These are phyloP conservation scores for Amyelois transitella DNA, from an alignment of 1,140 invertebrate species.

Conservation along the genomic window DNA sequence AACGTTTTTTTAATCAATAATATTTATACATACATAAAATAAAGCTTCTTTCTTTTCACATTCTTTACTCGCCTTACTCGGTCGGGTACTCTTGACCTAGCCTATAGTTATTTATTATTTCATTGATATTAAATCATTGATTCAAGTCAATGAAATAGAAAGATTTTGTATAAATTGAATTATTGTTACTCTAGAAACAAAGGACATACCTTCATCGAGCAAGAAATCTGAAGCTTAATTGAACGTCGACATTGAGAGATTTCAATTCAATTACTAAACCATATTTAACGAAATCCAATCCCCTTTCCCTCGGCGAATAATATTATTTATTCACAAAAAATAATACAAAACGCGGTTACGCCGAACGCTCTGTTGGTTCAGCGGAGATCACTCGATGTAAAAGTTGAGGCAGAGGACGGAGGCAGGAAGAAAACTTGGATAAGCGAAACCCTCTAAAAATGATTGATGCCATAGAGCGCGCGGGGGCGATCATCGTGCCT, in stretches of 20 bases:
- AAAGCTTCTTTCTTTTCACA: no score
- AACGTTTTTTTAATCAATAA: no score
- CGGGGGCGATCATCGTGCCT: slow-evolving; percentile 37
- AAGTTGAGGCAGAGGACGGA: slow-evolving; percentile 56
- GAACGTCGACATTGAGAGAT: slow-evolving; percentile 73
- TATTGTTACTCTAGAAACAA: slow-evolving; percentile 53
- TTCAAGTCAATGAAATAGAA: not conserved
- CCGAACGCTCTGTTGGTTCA: slow-evolving; percentile 67
- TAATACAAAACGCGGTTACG: slow-evolving; percentile 67
- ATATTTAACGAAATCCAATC: slow-evolving; percentile 75
- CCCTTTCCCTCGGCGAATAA: slow-evolving; percentile 69
- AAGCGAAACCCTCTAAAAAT: slow-evolving; percentile 73
- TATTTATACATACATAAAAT: no score
- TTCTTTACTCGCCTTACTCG: no score
- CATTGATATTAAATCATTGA: no score
- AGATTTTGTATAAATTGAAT: slow-evolving; percentile 22
- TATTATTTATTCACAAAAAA: slow-evolving; percentile 74
- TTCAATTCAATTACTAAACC: slow-evolving; percentile 75
- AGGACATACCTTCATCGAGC: slow-evolving; percentile 59
- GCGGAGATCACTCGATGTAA: slow-evolving; percentile 70
- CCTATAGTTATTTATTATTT: no score
- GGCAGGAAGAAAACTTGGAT: slow-evolving; percentile 69
- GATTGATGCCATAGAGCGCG: slow-evolving; percentile 62
- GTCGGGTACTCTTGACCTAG: no score
- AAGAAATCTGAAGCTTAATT: slow-evolving; percentile 70